These are phyloP conservation scores for Poecile atricapillus DNA, from an alignment of 2,113 vertebrate species.

Conservation along the genomic window DNA sequence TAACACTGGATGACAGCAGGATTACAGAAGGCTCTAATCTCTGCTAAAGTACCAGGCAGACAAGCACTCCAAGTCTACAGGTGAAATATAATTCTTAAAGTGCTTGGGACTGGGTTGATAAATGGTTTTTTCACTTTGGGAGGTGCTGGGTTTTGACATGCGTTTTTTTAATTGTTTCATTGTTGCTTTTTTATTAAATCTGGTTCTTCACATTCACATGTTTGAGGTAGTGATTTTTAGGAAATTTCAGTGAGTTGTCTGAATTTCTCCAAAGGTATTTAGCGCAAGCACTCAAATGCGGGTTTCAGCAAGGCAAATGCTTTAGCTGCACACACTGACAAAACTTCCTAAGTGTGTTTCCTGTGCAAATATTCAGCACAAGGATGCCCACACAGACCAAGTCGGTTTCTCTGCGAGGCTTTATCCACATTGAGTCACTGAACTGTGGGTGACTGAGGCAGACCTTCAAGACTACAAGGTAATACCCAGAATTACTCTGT, in stretches of 20 bases:
- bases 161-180: accelerated
- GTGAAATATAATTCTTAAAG: background rate
- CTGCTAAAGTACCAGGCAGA: background rate
- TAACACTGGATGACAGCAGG: background rate
- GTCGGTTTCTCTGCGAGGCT: too few species aligned
- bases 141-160: accelerated
- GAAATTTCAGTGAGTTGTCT: background rate
- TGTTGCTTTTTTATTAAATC: background rate
- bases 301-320: background rate
- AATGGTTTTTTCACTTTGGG: background rate
- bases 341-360: background rate
- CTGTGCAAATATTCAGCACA: background rate
- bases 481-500: background rate
- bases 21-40: background rate
- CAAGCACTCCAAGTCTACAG: background rate
- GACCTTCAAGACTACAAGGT: background rate
- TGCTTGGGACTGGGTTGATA: background rate
- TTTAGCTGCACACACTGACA: background rate
- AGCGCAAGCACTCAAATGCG: background rate
- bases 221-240: background rate
- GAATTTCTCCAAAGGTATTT: background rate
- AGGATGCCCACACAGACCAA: background rate
- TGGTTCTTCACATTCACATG: background rate
- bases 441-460: background rate
- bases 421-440: background rate